Evolutionary conservation across 2,888 invertebrate species (phyloP), one percentile per base, ranked within the genome.

Genomic region (Mimumesa dahlbomi): DNA sequence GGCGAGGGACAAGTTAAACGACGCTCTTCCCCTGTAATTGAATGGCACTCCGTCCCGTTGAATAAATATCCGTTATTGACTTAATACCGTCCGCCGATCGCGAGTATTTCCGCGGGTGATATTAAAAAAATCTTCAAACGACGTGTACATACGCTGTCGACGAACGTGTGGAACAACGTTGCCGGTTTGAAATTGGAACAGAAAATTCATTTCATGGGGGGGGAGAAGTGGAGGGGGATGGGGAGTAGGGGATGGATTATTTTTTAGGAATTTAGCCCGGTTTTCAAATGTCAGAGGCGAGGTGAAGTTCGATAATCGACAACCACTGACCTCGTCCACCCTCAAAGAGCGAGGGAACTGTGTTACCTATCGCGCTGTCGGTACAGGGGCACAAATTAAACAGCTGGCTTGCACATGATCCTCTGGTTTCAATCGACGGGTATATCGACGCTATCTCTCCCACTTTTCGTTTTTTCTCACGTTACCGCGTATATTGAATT

Each of bases 301-400:
- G 48, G 25, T 31, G n/a, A 31, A 22, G 25, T 18, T 18, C 49
- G 36, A 63, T 56, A 63, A 63, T 65, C 61, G 64, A 62, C 21
- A 62, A 61, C 52, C 48, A 46, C 48, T 38, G 49, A 43, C 36
- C 45, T 19, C 40, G 22, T 5, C 9, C 22, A 25, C 22, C 36
- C 21, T 62, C 68, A 63, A 68, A 56, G 58, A 58, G 40, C 62
- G 45, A 31, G 36, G 19, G 14, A 21, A 64, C 31, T 45, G 49
- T 50, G n/a, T 50, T 3, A 57, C 57, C n/a, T n/a, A 14, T 16
- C 46, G 13, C 31, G 36, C 25, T 46, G 18, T 16, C 54, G 18
- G 16, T 29, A n/a, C 13, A 31, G 2, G 46, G 58, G 56, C 68
- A 54, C 45, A 57, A 77, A 76, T 73, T 77, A 76, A 77, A 76